phyloP scores from a whole-genome alignment of 2,797 vertebrate species.

The Gallinago nigripennis region DNA sequence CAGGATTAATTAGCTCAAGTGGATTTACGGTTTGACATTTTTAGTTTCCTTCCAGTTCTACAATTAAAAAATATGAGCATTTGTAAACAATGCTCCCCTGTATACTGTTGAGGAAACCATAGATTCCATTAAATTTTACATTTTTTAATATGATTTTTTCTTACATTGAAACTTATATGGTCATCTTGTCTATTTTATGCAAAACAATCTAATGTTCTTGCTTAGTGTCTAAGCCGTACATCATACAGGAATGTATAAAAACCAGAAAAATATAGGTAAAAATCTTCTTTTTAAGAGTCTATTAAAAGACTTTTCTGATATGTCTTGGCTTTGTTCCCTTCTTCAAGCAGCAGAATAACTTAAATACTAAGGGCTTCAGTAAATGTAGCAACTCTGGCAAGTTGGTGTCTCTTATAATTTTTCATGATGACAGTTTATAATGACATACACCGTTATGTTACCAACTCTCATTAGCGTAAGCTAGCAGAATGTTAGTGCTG shows the following conservation, averaged over 20 bases:
- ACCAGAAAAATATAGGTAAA: background rate
- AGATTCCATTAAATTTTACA: background rate
- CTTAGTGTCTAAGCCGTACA: background rate
- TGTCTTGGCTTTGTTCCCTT: background rate
- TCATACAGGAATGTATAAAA: background rate
- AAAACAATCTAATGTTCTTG: background rate
- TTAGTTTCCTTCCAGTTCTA: background rate
- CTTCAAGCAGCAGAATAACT: background rate
- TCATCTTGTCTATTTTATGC: background rate
- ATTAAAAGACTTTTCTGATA: background rate
- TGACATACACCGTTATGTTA: conserved; percentile 42
- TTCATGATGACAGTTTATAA: conserved; percentile 48
- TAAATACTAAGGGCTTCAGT: background rate
- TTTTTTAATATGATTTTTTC: background rate
- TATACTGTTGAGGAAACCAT: background rate
- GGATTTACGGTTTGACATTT: background rate
- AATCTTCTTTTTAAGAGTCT: background rate
- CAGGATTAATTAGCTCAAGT: background rate
- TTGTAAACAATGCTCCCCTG: background rate
- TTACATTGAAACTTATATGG: background rate
- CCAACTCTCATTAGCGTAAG: conserved; percentile 39
- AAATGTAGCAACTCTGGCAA: conserved; percentile 35
- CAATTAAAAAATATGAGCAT: background rate
- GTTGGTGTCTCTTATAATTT: conserved; percentile 42
- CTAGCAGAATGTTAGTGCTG: conserved; percentile 5